Base-by-base conservation (phyloP, 2,113 vertebrate genomes). In the Crocuta crocuta region DNA sequence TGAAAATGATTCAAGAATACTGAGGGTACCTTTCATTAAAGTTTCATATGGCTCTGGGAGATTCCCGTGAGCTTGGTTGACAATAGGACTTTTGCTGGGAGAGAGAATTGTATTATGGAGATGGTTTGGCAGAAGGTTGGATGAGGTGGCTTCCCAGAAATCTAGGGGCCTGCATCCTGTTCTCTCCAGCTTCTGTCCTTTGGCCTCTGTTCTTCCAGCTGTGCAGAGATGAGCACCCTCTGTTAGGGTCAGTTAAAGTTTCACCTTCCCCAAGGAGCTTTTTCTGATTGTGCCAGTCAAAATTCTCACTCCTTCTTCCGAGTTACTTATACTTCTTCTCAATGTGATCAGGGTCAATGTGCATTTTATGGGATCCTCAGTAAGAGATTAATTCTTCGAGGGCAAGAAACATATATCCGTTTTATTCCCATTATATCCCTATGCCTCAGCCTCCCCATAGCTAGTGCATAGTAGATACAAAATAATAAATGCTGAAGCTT, bases 401-500 rank as follows among this genome's bases (percentile, higher is more conserved):
- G 1, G 12, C 80, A 94, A 16, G 10, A 43, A 95, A 15, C 1
- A 1, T 28, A 85, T 58, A 8, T 55, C 43, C 70, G 19, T 78
- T 68, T 86, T 50, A 45, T 31, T 86, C 71, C n/a, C 2, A 21
- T 76, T 85, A 55, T 68, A 84, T 2, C 2, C 43, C 28, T 43
- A 0, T 31, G 28, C 21, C 33, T n/a, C 21, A 45, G 0, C 55
- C 43, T 78, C 39, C 45, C 48, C 35, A 24, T 35, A 21, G 50
- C 53, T 13, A 78, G 35, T 73, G 28, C 35, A 79, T 4, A 48
- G 33, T 26, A 76, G 48, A 19, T 76, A 76, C 66, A 68, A 71
- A 94, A 26, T 63, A 96, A 70, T 63, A 96, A 76, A 84, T 79
- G 61, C 43, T 48, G 19, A 86, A 8, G 16, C 39, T 96, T 65